These are phyloP conservation scores for Drosophila navojoa DNA, from an alignment of 1,140 invertebrate species.

Conservation along the genomic window DNA sequence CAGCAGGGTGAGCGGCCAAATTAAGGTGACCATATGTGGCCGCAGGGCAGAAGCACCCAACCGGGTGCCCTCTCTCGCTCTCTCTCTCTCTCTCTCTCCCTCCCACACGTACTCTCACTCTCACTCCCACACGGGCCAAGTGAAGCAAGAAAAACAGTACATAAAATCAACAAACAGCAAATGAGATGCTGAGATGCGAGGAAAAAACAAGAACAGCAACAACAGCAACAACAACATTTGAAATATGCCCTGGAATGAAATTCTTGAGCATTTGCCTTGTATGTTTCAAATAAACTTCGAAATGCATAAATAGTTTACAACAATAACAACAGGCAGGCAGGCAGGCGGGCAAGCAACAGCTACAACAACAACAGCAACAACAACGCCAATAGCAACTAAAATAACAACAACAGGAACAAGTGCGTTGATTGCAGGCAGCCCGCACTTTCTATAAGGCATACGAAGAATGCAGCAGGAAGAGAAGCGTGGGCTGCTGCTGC, in stretches of 20 bases:
- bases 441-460: slow-evolving; percentile 44
- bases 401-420: slow-evolving; percentile 73
- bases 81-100: neutral
- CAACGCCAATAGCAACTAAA: slow-evolving; percentile 24
- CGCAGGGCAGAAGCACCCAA: slow-evolving; percentile 61
- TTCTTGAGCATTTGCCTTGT: slow-evolving; percentile 44
- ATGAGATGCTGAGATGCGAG: slow-evolving; percentile 16
- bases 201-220: neutral
- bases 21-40: slow-evolving; percentile 82
- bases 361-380: slow-evolving; percentile 19
- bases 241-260: slow-evolving; percentile 61
- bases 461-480: slow-evolving; percentile 26
- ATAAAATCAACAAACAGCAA: slow-evolving; percentile 79
- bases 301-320: slow-evolving; percentile 82
- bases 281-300: slow-evolving; percentile 81
- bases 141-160: slow-evolving; percentile 80
- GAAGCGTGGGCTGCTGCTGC: slow-evolving; percentile 49
- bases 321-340: slow-evolving; percentile 65
- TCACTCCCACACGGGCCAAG: slow-evolving; percentile 30
- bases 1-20: slow-evolving; percentile 45
- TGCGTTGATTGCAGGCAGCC: slow-evolving; percentile 74
- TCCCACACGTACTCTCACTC: too few relatives aligned
- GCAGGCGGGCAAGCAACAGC: slow-evolving; percentile 50
- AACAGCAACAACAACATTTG: slow-evolving; percentile 48
- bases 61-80: slow-evolving; percentile 12